phyloP scores from a whole-genome alignment of 2,888 invertebrate species.

The Lochmaea capreae region DNA sequence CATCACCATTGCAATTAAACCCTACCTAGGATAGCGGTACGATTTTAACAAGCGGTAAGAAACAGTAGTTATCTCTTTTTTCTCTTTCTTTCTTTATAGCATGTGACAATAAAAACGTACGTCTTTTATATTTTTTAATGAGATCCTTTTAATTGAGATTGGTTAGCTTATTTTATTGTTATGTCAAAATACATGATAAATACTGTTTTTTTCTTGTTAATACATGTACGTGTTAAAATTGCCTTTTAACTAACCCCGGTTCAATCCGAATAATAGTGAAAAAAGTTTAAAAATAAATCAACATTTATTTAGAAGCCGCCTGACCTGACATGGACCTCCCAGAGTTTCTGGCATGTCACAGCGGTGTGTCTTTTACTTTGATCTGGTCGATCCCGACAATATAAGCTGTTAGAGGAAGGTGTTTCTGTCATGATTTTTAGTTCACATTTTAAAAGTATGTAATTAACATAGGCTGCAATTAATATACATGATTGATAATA shows the following conservation, averaged over 20 bases:
- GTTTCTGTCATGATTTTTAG: not conserved
- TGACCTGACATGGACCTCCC: conserved; percentile 19
- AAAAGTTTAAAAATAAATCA: conserved; percentile 15
- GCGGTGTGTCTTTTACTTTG: conserved; percentile 16
- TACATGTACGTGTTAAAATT: not conserved
- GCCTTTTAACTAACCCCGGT: not conserved
- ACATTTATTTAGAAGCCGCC: not conserved
- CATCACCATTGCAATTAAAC: too few relatives aligned
- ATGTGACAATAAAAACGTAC: too few relatives aligned
- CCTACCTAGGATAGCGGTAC: too few relatives aligned
- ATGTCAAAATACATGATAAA: too few relatives aligned
- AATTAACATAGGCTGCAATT: not conserved
- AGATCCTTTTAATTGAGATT: too few relatives aligned
- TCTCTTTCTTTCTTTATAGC: too few relatives aligned
- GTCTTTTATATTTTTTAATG: too few relatives aligned
- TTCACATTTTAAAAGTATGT: not conserved
- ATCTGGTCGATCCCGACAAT: conserved; percentile 14
- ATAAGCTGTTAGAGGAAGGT: not conserved
- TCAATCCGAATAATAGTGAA: not conserved
- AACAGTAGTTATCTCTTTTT: too few relatives aligned
- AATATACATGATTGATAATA: not conserved
- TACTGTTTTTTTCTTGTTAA: too few relatives aligned
- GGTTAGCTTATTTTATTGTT: too few relatives aligned
- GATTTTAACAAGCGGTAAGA: too few relatives aligned
- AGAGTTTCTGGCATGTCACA: conserved; percentile 15